Evolutionary conservation across 1,140 invertebrate species (phyloP).

Genomic region (Ceratitis capitata): DNA sequence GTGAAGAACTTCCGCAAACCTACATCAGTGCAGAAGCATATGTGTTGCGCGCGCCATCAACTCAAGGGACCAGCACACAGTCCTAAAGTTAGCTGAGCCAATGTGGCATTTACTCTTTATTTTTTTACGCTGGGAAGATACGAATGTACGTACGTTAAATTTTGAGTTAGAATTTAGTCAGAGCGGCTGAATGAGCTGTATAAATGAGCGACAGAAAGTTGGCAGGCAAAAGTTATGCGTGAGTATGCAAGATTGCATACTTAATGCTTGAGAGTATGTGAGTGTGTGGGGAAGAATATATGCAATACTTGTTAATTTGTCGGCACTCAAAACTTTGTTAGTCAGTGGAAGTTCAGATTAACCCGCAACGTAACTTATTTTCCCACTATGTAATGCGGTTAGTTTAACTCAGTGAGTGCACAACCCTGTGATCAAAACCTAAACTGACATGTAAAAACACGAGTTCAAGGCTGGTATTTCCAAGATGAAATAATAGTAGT

Average conservation of each 20-base stretch:
- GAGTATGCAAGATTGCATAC: neutral
- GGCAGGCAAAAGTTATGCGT: neutral
- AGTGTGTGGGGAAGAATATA: neutral
- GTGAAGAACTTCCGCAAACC: neutral
- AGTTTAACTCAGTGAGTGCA: too few species aligned
- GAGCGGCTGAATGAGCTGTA: too few species aligned
- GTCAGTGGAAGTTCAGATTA: neutral
- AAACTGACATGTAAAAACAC: too few species aligned
- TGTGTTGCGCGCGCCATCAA: neutral
- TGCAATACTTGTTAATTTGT: neutral
- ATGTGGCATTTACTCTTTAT: neutral
- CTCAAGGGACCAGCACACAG: neutral
- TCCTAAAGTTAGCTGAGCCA: too few species aligned
- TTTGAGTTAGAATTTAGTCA: too few species aligned
- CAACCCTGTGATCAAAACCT: too few species aligned
- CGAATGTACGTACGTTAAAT: neutral
- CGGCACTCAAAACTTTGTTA: conserved; percentile 1
- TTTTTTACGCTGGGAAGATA: neutral
- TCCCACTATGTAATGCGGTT: too few species aligned
- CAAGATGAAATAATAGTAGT: too few species aligned
- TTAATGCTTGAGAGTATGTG: neutral
- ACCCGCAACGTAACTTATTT: neutral
- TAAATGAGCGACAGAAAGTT: neutral
- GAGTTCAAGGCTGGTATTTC: too few species aligned
- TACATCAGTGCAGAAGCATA: neutral